These are phyloP conservation scores for Macrochelys suwanniensis DNA, from an alignment of 2,797 vertebrate species.

Conservation along the genomic window DNA sequence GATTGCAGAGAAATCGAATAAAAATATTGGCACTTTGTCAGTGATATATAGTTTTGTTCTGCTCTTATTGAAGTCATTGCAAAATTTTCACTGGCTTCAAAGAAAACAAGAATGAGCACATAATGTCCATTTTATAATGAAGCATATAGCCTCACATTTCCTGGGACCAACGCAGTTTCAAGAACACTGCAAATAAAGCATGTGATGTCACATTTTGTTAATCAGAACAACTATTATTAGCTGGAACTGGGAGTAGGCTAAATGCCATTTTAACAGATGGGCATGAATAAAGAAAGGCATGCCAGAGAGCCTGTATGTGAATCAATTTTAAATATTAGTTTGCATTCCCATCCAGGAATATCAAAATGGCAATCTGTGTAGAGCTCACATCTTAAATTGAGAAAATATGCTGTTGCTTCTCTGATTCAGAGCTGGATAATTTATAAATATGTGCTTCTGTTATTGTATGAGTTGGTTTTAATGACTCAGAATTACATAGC, in stretches of 20 bases:
- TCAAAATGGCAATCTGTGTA: background rate
- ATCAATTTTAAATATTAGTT: constrained; percentile 41
- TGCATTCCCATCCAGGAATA: constrained; percentile 15
- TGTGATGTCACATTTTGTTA: background rate
- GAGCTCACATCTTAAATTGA: background rate
- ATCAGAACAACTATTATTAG: constrained; percentile 52
- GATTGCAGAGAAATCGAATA: background rate
- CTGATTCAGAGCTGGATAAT: constrained; percentile 24
- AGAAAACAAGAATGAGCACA: background rate
- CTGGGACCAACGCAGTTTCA: background rate
- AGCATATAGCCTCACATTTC: constrained; percentile 12
- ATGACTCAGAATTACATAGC: constrained; percentile 70
- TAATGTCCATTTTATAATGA: constrained; percentile 41
- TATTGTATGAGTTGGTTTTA: constrained; percentile 51
- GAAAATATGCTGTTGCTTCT: background rate
- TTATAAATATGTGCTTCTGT: constrained; percentile 41
- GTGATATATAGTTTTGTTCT: background rate
- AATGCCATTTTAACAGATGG: constrained; percentile 52
- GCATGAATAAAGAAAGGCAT: background rate
- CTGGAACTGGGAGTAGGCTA: background rate
- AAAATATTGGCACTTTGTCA: background rate
- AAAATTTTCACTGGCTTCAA: constrained; percentile 13
- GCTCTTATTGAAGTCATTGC: background rate
- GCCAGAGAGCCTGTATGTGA: background rate
- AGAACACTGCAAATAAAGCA: background rate